These are phyloP conservation scores for Esox masquinongy DNA, from an alignment of 2,797 vertebrate genomes.

Conservation along the genomic window DNA sequence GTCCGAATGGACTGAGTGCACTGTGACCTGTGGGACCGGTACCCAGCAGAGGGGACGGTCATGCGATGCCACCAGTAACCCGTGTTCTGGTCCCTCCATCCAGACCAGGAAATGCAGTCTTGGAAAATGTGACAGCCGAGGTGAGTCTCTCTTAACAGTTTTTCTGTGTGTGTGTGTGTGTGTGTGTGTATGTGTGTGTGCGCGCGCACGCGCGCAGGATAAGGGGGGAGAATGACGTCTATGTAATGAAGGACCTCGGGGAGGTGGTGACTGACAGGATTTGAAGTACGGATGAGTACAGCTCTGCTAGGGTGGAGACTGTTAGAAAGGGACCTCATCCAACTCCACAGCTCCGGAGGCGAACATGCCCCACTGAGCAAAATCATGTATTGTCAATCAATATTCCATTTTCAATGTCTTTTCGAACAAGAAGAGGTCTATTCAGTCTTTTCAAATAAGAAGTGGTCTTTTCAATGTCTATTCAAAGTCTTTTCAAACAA, in stretches of 20 bases:
- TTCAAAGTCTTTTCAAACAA: no score
- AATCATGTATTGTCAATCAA: no score
- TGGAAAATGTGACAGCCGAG: conserved; percentile 90
- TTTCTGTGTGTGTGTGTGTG: neutral
- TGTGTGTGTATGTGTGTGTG: neutral
- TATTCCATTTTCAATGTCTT: no score
- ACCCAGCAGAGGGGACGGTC: conserved; percentile 97
- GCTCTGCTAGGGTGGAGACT: conserved; percentile 21
- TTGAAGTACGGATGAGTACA: conserved; percentile 40
- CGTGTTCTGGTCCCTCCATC: conserved; percentile 91
- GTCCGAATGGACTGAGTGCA: conserved; percentile 98
- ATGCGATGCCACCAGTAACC: conserved; percentile 93
- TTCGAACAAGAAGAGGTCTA: no score
- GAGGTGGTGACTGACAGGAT: conserved; percentile 13
- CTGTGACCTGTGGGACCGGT: conserved; percentile 90
- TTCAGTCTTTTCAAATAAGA: no score
- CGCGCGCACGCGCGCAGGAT: neutral
- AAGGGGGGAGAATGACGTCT: conserved; percentile 20
- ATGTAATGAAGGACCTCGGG: conserved; percentile 24
- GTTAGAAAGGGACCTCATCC: conserved; percentile 37
- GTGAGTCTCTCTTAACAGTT: conserved; percentile 72
- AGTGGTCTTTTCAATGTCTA: no score
- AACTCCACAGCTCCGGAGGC: neutral
- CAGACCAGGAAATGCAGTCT: conserved; percentile 94
- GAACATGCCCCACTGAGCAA: no score